Conservation (phyloP, 92 coral and sea anemone genomes). For the Porites evermanni region DNA sequence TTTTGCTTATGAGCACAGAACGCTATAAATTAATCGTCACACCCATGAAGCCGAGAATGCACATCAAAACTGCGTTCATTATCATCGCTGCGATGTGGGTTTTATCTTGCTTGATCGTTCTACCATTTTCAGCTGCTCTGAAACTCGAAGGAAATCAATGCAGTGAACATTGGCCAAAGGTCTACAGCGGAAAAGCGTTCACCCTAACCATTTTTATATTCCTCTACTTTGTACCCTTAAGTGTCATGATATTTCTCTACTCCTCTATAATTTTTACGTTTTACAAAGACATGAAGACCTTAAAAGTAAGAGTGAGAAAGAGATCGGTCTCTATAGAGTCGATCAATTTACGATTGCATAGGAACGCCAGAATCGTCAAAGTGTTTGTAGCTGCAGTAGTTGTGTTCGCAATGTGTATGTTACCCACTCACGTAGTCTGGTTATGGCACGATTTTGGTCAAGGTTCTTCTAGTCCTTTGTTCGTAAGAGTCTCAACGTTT, state of each 20-base stretch:
- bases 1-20: constrained; percentile 77
- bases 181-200: constrained; percentile 47
- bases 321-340: constrained; percentile 44
- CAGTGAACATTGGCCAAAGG: constrained; percentile 60
- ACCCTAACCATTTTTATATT: constrained; percentile 58
- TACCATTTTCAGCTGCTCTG: constrained; percentile 65
- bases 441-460: constrained; percentile 86
- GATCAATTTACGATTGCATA: constrained; percentile 47
- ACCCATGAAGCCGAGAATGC: constrained; percentile 68
- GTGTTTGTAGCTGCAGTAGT: constrained; percentile 85
- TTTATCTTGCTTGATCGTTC: constrained; percentile 49
- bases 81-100: constrained; percentile 70
- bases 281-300: constrained; percentile 59
- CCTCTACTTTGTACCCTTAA: constrained; percentile 62
- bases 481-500: constrained; percentile 70
- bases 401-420: constrained; percentile 86
- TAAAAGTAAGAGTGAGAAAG: constrained; percentile 54
- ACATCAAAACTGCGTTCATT: constrained; percentile 40
- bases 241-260: constrained; percentile 55
- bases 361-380: constrained; percentile 83
- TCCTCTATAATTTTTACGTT: constrained; percentile 61
- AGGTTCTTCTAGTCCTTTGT: constrained; percentile 51
- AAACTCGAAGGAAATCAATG: constrained; percentile 43
- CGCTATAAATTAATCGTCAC: constrained; percentile 75
- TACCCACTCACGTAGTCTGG: constrained; percentile 91